Conservation (phyloP, 2,888 invertebrate genomes). For the Cephus sareptanus region DNA sequence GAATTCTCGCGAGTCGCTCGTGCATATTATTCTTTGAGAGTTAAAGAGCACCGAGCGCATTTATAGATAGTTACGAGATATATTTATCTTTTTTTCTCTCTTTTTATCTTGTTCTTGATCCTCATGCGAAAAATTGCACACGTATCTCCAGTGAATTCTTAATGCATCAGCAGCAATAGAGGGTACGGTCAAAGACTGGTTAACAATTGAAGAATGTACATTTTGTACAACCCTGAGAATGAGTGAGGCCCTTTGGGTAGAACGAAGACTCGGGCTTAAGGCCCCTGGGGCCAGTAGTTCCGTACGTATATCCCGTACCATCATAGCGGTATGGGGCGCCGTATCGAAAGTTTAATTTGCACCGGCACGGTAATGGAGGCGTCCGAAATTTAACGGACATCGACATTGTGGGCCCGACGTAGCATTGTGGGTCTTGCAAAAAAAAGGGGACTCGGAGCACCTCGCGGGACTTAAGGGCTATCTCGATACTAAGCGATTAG, state of each 20-base stretch:
- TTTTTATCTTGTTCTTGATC: not conserved
- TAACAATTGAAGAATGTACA: not conserved
- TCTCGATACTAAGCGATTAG: not conserved
- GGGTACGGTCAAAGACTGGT: not conserved
- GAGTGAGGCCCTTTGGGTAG: not conserved
- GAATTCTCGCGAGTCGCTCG: not conserved
- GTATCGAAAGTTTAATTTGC: slow-evolving; percentile 49
- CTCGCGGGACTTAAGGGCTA: not conserved
- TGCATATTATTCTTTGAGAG: not conserved
- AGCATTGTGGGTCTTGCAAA: not conserved
- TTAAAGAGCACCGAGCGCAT: not conserved
- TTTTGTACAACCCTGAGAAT: not conserved
- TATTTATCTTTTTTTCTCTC: not conserved
- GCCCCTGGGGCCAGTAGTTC: not conserved
- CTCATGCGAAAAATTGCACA: not conserved
- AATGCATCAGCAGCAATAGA: not conserved
- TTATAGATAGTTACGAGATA: not conserved
- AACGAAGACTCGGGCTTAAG: not conserved
- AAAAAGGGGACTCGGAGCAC: not conserved
- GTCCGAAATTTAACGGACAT: slow-evolving; percentile 43
- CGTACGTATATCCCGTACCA: slow-evolving; percentile 30
- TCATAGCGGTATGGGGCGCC: slow-evolving; percentile 15
- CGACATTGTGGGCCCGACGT: not conserved
- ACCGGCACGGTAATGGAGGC: slow-evolving; percentile 19
- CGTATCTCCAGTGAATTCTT: not conserved